phyloP scores from a whole-genome alignment of 2,888 invertebrate genomes.

The Dynastes grantii region DNA sequence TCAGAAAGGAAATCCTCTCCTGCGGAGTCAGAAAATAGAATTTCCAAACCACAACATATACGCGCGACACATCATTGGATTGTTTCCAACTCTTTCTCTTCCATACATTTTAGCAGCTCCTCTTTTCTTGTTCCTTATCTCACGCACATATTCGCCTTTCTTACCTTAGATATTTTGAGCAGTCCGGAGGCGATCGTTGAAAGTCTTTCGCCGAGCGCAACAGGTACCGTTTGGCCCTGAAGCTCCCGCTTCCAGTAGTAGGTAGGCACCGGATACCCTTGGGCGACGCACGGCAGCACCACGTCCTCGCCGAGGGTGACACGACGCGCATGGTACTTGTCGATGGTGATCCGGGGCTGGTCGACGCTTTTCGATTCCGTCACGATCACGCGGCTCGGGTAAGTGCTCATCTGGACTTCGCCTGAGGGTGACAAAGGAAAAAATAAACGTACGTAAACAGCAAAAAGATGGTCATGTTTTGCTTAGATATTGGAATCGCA shows the following conservation, averaged over 20 bases:
- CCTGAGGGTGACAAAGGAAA: slow-evolving; percentile 64
- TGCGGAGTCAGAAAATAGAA: too few species aligned
- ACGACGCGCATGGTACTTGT: slow-evolving; percentile 80
- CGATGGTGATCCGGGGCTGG: slow-evolving; percentile 81
- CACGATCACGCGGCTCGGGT: slow-evolving; percentile 79
- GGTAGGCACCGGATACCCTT: slow-evolving; percentile 86
- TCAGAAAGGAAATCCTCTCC: too few species aligned
- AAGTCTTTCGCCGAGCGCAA: slow-evolving; percentile 78
- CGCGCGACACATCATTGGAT: not conserved
- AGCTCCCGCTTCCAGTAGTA: slow-evolving; percentile 87
- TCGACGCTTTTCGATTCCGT: slow-evolving; percentile 84
- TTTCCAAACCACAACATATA: not conserved
- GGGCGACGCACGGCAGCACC: slow-evolving; percentile 84
- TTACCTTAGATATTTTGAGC: slow-evolving; percentile 78
- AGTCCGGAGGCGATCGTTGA: slow-evolving; percentile 77
- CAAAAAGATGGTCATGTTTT: too few species aligned
- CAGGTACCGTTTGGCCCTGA: slow-evolving; percentile 78
- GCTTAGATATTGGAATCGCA: too few species aligned
- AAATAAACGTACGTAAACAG: not conserved
- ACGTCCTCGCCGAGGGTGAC: slow-evolving; percentile 82
- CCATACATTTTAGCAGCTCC: not conserved
- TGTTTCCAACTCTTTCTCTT: not conserved
- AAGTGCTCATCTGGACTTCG: slow-evolving; percentile 74
- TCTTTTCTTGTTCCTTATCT: not conserved
- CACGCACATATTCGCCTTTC: slow-evolving; percentile 1